Evolutionary conservation across 2,113 vertebrate genomes (phyloP), one percentile per base, ranked within the genome.

Genomic region (Sardina pilchardus): DNA sequence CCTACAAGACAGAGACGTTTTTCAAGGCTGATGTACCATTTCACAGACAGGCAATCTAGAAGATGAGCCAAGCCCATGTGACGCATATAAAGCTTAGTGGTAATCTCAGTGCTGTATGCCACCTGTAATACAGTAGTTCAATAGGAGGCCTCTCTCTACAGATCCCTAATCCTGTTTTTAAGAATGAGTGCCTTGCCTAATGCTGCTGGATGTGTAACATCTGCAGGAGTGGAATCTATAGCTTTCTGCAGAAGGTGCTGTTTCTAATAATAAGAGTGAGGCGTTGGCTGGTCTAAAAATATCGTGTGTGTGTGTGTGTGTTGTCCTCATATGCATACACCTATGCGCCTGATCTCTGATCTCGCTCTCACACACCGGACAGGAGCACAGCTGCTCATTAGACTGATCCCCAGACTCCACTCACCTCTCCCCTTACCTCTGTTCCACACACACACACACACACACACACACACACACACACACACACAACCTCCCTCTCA

Each of bases 331-430:
- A 71, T 71, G 63, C 63, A 71, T 71, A 71, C 63, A 34, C 63
- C 63, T 71, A 71, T 71, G 63, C 34, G 63, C 63, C 63, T 71
- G 63, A 71, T 30, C 63, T 71, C 63, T 71, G 63, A 71, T 71
- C 63, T 30, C 30, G 26, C 63, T 30, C 63, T 17, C 63, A 30
- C 63, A 67, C 3, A 3, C 63, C 30, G 63, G 63, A 26, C 63
- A 71, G 63, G 30, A 71, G 63, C 63, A 71, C 63, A 71, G 63
- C 24, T 71, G n/a, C n/a, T 71, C 63, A 71, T 71, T 71, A 71
- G 63, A 71, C 9, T 30, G 26, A 71, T 26, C 63, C 63, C 63
- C 91, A 92, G 92, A 92, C 92, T 92, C 90, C 88, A 85, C 90
- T 90, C 85, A 84, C 30, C 30, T 63, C 86, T n/a, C 86, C 85